phyloP scores from a whole-genome alignment of 1,140 invertebrate genomes.

The Bradynema listronoti region DNA sequence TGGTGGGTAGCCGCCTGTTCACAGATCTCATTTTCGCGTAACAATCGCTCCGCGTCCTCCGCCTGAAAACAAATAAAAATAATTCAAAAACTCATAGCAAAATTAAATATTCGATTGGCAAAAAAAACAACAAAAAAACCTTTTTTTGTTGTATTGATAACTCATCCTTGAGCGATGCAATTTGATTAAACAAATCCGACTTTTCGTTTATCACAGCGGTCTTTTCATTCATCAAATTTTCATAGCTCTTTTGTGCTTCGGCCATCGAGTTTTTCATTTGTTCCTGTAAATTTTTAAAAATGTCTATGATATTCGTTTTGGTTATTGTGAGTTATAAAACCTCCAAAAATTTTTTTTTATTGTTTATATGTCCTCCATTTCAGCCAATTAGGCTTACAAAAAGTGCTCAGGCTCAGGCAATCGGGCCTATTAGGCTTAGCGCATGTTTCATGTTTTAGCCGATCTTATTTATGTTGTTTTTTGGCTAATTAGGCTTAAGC shows the following conservation, averaged over 20 bases:
- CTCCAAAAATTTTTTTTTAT: not conserved
- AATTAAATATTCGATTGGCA: slow-evolving; percentile 2
- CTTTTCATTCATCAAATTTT: slow-evolving; percentile 4
- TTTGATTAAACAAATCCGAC: not conserved
- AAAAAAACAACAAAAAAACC: not conserved
- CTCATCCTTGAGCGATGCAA: not conserved
- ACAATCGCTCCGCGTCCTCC: slow-evolving; percentile 3
- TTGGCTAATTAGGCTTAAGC: too few relatives aligned
- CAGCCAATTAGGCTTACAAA: not conserved
- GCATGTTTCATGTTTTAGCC: too few relatives aligned
- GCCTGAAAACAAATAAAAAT: not conserved
- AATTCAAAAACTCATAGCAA: too few relatives aligned
- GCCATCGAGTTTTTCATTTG: too few relatives aligned
- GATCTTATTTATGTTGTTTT: not conserved
- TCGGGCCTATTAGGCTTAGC: too few relatives aligned
- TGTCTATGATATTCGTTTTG: slow-evolving; percentile 2
- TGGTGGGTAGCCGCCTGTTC: slow-evolving; percentile 8
- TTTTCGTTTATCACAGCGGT: slow-evolving; percentile 15
- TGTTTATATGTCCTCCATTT: not conserved
- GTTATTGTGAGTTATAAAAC: not conserved
- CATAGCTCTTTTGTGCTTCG: slow-evolving; percentile 3
- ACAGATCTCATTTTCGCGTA: slow-evolving; percentile 13
- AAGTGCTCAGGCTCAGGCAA: slow-evolving; percentile 16
- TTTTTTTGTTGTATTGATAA: not conserved
- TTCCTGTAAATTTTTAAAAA: too few relatives aligned